Percentiles rank a stretch among this genome's conserved stretches.
Conservation (phyloP, 1,140 invertebrate genomes). For the Cydia fagiglandana region DNA sequence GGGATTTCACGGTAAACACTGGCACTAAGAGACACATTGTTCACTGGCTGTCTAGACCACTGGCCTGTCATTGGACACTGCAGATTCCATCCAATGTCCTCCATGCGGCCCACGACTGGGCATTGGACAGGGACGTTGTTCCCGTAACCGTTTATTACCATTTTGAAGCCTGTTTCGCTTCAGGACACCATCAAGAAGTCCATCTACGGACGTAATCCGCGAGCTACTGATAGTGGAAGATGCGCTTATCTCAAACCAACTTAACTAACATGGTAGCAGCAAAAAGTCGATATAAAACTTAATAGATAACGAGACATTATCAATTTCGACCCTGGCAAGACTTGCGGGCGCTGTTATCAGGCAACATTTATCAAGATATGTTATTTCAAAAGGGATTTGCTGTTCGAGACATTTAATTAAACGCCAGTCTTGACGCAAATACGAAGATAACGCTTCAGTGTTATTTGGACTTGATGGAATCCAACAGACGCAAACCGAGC, state of each 20-base stretch:
- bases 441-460: not conserved
- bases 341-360: not conserved
- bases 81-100: constrained; percentile 55
- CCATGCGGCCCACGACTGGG: constrained; percentile 49
- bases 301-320: constrained; percentile 53
- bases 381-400: not conserved
- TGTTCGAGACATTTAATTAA: constrained; percentile 21
- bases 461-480: not conserved
- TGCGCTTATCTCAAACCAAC: constrained; percentile 64
- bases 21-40: constrained; percentile 50
- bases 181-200: constrained; percentile 59
- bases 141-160: constrained; percentile 62
- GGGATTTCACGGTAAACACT: constrained; percentile 43
- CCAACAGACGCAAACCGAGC: not conserved
- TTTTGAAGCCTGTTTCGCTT: constrained; percentile 46
- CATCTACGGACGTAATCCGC: constrained; percentile 68
- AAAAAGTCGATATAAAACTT: constrained; percentile 67
- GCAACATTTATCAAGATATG: constrained; percentile 33
- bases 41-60: constrained; percentile 49
- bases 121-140: constrained; percentile 47
- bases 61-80: constrained; percentile 57
- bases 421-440: not conserved
- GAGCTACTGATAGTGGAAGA: constrained; percentile 71
- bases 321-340: constrained; percentile 43
- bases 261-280: constrained; percentile 68